phyloP scores from a whole-genome alignment of 1,140 invertebrate genomes.

The Eumaeus atala region DNA sequence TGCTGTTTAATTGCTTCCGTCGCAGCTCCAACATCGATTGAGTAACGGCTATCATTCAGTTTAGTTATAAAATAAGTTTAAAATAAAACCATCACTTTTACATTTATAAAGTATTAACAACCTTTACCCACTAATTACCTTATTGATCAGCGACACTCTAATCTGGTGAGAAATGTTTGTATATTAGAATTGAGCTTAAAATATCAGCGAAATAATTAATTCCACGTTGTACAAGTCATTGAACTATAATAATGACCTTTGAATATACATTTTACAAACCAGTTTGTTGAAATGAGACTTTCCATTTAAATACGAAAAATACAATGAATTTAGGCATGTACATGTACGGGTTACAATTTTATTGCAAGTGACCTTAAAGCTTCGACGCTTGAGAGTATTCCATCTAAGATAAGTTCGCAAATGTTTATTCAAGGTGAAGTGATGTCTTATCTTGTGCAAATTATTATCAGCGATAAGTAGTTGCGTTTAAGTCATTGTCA shows the following conservation, averaged over 20 bases:
- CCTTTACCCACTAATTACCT: neutral
- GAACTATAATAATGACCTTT: conserved; percentile 10
- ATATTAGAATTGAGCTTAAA: neutral
- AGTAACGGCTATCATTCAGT: too few relatives aligned
- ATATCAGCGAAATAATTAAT: conserved; percentile 1
- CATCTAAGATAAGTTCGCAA: too few relatives aligned
- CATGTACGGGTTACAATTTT: too few relatives aligned
- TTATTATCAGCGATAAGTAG: conserved; percentile 24
- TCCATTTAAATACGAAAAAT: conserved; percentile 10
- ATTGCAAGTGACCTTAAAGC: too few relatives aligned
- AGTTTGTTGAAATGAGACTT: conserved; percentile 5
- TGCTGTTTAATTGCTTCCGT: too few relatives aligned
- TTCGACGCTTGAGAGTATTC: too few relatives aligned
- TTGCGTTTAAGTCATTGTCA: conserved; percentile 15
- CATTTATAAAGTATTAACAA: too few relatives aligned
- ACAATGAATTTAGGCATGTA: too few relatives aligned
- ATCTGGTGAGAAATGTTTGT: neutral
- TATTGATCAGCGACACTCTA: neutral
- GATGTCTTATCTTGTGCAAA: conserved; percentile 14
- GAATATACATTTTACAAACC: conserved; percentile 7
- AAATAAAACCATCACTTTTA: too few relatives aligned
- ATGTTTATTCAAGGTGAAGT: neutral
- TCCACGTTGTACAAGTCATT: conserved; percentile 11
- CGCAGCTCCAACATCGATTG: too few relatives aligned
- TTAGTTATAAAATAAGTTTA: too few relatives aligned